These are phyloP conservation scores for Euura lappo DNA, from an alignment of 1,140 invertebrate species.

Conservation along the genomic window DNA sequence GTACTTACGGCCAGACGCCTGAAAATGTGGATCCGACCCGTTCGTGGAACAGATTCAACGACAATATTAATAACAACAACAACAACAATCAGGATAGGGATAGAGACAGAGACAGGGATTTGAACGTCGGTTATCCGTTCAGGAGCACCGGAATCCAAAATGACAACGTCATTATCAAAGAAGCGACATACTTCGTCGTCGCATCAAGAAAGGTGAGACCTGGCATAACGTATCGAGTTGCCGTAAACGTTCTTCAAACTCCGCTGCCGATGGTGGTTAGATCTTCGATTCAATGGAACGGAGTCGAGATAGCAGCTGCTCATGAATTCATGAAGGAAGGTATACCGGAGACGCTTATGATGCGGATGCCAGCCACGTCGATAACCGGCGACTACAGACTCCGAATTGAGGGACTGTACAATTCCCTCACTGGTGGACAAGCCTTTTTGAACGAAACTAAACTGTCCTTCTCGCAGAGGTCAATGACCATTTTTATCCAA, in stretches of 20 bases:
- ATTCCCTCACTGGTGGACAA: constrained; percentile 81
- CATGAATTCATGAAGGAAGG: constrained; percentile 78
- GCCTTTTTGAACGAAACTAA: constrained; percentile 85
- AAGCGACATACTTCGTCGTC: constrained; percentile 85
- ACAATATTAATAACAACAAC: constrained; percentile 23
- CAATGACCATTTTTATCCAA: constrained; percentile 95
- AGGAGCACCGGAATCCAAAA: not conserved
- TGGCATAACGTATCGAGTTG: constrained; percentile 83
- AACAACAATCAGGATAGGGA: constrained; percentile 17
- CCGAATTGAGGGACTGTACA: constrained; percentile 86
- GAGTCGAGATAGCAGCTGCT: constrained; percentile 83
- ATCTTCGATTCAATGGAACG: constrained; percentile 84
- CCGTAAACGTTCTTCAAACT: constrained; percentile 77
- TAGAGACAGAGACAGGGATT: constrained; percentile 6
- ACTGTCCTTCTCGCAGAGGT: constrained; percentile 81
- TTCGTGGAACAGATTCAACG: constrained; percentile 42
- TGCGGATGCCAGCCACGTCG: constrained; percentile 83
- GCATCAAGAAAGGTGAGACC: constrained; percentile 86
- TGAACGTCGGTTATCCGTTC: not conserved
- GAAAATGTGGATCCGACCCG: constrained; percentile 31
- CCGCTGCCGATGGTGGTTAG: constrained; percentile 78
- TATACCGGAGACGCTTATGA: constrained; percentile 83
- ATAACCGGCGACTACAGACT: constrained; percentile 84
- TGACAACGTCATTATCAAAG: constrained; percentile 65
- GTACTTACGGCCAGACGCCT: constrained; percentile 13